Base-by-base conservation (phyloP, 1,140 invertebrate species). In the Colletes latitarsis region DNA sequence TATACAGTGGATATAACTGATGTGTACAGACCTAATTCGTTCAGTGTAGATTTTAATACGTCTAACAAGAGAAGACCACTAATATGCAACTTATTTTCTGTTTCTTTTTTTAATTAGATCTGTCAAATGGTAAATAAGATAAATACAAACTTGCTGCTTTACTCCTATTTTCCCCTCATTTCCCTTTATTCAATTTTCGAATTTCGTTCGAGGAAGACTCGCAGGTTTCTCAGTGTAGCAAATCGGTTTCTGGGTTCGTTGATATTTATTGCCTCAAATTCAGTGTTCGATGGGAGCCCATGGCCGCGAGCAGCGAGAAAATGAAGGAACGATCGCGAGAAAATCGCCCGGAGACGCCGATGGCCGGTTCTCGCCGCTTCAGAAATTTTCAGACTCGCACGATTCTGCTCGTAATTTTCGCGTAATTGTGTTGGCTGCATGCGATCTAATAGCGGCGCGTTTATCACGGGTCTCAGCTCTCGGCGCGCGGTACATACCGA, bases 381-480 rank as follows among this genome's bases (percentile, higher is more conserved):
- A 9, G 12, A 17, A 72, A 62, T 53, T 72, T 72, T 77, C 46
- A 8, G 15, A 2, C 6, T 19, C 41, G 43, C 17, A 6, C 58
- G 57, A 15, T 5, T 6, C 9, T 6, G 46, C n/a, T 41, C 39
- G 30, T 62, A 63, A 72, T 72, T 71, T 78, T 21, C 55, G 55
- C 9, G 30, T 64, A 41, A 71, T 71, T 62, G 58, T 63, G 39
- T 21, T 3, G 75, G n/a, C 46, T 2, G 58, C 58, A 30, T 63
- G 49, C 68, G 58, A 73, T 64, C 19, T 55, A 77, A 81, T 43
- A 69, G 15, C 39, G 49, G 6, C 21, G 67, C 41, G 66, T 77
- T 77, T 82, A 71, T 82, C 74, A 49, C 74, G 46, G 46, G 21
- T 41, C 43, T 9, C 21, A 12, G 49, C 71, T 68, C 68, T 74